Conservation (phyloP, 2,888 invertebrate genomes). For the Pimpla rufipes region DNA sequence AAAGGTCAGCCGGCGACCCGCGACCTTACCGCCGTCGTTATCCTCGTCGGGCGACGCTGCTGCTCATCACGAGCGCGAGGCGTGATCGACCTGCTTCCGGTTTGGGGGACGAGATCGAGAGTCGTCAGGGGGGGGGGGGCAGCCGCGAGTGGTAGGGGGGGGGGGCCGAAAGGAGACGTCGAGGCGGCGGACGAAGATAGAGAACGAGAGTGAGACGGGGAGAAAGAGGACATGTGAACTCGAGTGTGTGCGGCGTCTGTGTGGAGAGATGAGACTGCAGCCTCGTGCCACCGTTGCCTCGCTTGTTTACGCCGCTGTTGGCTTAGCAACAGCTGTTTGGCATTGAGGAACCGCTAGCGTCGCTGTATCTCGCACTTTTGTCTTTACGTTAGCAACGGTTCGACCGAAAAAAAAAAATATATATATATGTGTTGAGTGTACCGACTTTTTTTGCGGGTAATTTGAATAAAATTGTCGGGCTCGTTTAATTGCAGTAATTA, state of each 20-base stretch:
- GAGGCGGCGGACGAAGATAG: constrained; percentile 19
- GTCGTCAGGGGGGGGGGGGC: not conserved
- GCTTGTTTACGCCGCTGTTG: constrained; percentile 78
- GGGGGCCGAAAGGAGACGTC: constrained; percentile 28
- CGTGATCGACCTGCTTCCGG: constrained; percentile 66
- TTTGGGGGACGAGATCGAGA: constrained; percentile 40
- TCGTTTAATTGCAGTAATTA: not conserved
- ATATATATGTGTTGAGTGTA: not conserved
- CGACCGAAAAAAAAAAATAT: not conserved
- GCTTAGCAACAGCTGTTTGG: constrained; percentile 82
- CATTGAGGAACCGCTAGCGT: constrained; percentile 71
- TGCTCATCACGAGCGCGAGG: constrained; percentile 52
- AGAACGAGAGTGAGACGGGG: constrained; percentile 11
- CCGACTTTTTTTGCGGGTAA: not conserved
- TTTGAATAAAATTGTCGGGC: not conserved
- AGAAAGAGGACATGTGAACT: not conserved
- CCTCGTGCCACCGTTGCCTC: constrained; percentile 62
- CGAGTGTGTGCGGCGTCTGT: not conserved
- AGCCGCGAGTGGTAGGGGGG: not conserved
- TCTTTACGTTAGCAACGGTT: not conserved
- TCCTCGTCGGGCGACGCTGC: constrained; percentile 2
- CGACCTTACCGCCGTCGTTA: constrained; percentile 13
- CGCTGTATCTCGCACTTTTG: constrained; percentile 4
- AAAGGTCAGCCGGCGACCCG: constrained; percentile 38
- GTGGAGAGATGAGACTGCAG: constrained; percentile 45